Base-by-base conservation (phyloP, 1,140 invertebrate species). In the Panagrolaimus sp. region DNA sequence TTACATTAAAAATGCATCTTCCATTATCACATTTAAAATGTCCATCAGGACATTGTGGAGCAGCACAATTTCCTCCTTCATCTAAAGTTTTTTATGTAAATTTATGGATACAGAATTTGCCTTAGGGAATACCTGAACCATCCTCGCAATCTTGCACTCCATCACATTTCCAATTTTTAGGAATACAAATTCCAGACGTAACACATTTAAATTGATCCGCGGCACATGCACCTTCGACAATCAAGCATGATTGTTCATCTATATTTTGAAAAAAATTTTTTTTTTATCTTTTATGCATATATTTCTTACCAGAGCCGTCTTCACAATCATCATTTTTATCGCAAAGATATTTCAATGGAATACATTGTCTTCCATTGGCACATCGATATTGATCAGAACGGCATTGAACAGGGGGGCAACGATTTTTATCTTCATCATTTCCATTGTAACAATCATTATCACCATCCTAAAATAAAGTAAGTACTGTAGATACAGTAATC, bases 401-500 rank as follows among this genome's bases (percentile, higher is more conserved):
- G 84, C 95, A 98, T 0, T 90, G 91, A 0, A 96, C 90, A 0
- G 94, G 92, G 5, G 95, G 94, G 85, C 95, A 98, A 74, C 93
- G 91, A 80, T 72, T 63, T 65, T 76, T 76, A 52, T 92, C 89
- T 84, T 98, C 96, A 84, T 98, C 96, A 78, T 93, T 91, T 81
- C 94, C 92, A 83, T 98, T 95, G 81, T 95, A 95, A 83, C 95
- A 98, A 84, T 98, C 94, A 81, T 96, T 92, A 79, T 95, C 92
- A 84, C 86, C 87, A 84, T 95, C 94, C 32, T 38, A 38, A 38
- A 38, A 38, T 4, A 4, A 80, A 91, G 94, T 1, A 4, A 92
- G 89, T 90, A 93, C 21, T 90, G 91, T 78, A 91, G 89, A 0
- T 94, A 93, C 65, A 97, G 95, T 82, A 94, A 97, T 78, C 94